phyloP scores from a whole-genome alignment of 1,140 invertebrate species.

The Proctacanthus coquilletti region DNA sequence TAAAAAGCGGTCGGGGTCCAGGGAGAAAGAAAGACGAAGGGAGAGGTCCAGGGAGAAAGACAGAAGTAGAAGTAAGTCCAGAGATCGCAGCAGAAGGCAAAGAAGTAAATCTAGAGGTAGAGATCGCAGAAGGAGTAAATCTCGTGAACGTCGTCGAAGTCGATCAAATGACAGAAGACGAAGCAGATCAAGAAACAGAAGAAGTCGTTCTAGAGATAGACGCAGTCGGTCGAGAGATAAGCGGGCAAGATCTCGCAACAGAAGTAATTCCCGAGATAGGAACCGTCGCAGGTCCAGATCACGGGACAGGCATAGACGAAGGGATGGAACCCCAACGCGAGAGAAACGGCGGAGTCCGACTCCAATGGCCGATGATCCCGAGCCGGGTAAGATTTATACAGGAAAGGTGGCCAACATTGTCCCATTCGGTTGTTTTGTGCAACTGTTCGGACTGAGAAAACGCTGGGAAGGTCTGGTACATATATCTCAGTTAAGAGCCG shows the following conservation, averaged over 20 bases:
- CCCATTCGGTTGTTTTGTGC: slow-evolving; percentile 95
- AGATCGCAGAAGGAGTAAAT: slow-evolving; percentile 14
- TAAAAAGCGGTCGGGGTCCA: neutral
- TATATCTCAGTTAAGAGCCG: slow-evolving; percentile 85
- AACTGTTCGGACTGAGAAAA: slow-evolving; percentile 75
- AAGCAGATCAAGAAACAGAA: slow-evolving; percentile 21
- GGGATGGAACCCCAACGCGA: slow-evolving; percentile 13
- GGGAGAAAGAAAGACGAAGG: slow-evolving; percentile 17
- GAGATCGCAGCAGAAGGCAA: slow-evolving; percentile 16
- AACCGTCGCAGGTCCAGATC: neutral
- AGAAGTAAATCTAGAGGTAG: slow-evolving; percentile 15
- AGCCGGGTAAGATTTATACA: slow-evolving; percentile 67
- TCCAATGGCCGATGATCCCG: slow-evolving; percentile 42
- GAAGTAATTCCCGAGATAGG: neutral
- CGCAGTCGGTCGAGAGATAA: slow-evolving; percentile 22
- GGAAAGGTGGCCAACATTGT: slow-evolving; percentile 93
- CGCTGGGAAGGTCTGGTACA: slow-evolving; percentile 94
- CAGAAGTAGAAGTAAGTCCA: slow-evolving; percentile 16
- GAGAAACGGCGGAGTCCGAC: slow-evolving; percentile 22
- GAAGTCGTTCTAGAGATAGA: slow-evolving; percentile 12
- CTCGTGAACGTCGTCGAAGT: slow-evolving; percentile 16
- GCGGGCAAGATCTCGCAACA: slow-evolving; percentile 21
- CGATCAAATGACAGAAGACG: slow-evolving; percentile 16
- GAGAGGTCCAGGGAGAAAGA: slow-evolving; percentile 4
- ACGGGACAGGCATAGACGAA: neutral